Percentiles rank a stretch among this genome's conserved stretches.
Evolutionary conservation across 2,797 vertebrate genomes (phyloP).

Genomic region (Anomalospiza imberbis): DNA sequence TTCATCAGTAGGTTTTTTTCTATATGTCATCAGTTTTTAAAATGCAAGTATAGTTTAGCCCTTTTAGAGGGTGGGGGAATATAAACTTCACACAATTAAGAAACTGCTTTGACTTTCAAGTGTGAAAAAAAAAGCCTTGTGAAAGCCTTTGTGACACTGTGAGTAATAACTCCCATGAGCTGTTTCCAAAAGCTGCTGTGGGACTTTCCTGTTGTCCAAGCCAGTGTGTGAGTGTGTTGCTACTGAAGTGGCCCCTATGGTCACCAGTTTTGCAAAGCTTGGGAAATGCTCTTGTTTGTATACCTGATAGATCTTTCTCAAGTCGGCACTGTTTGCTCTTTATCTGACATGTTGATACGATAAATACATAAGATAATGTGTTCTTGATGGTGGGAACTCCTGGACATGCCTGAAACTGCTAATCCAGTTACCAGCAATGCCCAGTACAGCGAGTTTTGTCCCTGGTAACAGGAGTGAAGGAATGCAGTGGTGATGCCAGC

Average conservation of each 20-base stretch:
- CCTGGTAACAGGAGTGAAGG: neutral
- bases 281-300: neutral
- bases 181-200: neutral
- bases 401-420: neutral
- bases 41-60: neutral
- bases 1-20: neutral
- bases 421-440: neutral
- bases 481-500: neutral
- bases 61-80: neutral
- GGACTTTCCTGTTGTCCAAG: neutral
- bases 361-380: neutral
- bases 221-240: neutral
- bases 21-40: neutral
- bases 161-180: neutral
- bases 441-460: neutral
- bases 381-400: neutral
- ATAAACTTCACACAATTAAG: neutral
- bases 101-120: neutral
- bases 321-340: neutral
- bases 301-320: neutral
- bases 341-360: neutral
- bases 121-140: neutral
- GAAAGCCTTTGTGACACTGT: neutral
- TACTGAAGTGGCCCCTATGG: neutral
- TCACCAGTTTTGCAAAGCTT: neutral